Conservation (phyloP, 1,140 invertebrate genomes). For the Macrotrachela quadricornifera region DNA sequence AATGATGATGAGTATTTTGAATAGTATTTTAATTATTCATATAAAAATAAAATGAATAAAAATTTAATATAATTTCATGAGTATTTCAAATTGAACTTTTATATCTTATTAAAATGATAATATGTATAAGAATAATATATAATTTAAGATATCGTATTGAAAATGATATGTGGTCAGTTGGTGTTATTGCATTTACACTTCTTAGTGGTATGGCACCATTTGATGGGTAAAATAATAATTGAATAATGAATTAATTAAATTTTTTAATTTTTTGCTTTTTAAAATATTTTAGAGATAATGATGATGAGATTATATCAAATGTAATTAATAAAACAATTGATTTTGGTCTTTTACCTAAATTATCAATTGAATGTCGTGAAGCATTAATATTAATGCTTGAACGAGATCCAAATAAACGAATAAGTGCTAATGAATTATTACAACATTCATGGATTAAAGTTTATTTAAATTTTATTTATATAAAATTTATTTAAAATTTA, state of each 20-base stretch:
- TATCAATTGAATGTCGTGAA: neutral
- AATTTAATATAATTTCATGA: too few species aligned
- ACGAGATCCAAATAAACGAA: neutral
- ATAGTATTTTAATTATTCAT: too few species aligned
- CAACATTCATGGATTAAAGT: neutral
- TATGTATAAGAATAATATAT: neutral
- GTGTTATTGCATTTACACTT: conserved; percentile 13
- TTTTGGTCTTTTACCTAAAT: neutral
- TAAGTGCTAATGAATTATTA: conserved; percentile 4
- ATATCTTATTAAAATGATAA: too few species aligned
- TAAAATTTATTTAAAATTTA: too few species aligned
- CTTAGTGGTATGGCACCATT: conserved; percentile 15
- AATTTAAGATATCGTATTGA: conserved; percentile 13
- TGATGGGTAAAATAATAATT: conserved; percentile 8
- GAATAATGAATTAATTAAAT: conserved; percentile 5
- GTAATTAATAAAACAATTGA: neutral
- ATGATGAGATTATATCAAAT: conserved; percentile 1
- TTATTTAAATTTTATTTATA: too few species aligned
- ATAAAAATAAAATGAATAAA: too few species aligned
- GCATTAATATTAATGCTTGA: conserved; percentile 4
- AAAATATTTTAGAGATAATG: neutral
- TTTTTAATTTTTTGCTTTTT: too few species aligned
- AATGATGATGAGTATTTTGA: too few species aligned
- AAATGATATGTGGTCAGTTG: conserved; percentile 15
- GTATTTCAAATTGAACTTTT: too few species aligned